phyloP scores from a whole-genome alignment of 2,888 invertebrate species.

The Drosophila anomelani region DNA sequence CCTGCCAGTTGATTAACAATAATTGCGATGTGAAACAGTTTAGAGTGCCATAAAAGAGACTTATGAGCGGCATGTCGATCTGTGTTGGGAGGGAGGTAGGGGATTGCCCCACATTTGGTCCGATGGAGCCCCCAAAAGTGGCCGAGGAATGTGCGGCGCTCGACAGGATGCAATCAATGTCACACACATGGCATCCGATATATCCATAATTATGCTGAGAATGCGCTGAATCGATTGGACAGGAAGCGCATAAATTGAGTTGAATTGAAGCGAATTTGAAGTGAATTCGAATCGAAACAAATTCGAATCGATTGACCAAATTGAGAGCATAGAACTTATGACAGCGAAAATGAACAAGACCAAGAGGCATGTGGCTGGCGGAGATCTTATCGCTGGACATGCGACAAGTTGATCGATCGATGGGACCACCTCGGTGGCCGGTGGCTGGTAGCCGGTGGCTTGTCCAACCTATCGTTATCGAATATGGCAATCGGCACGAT shows the following conservation, averaged over 20 bases:
- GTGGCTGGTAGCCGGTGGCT: slow-evolving; percentile 8
- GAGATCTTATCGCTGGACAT: slow-evolving; percentile 48
- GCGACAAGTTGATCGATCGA: slow-evolving; percentile 41
- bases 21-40: slow-evolving; percentile 56
- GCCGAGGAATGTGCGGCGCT: slow-evolving; percentile 22
- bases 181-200: slow-evolving; percentile 28
- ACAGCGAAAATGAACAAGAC: slow-evolving; percentile 28
- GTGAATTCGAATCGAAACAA: neutral
- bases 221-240: slow-evolving; percentile 59
- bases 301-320: slow-evolving; percentile 10
- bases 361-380: neutral
- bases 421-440: slow-evolving; percentile 32
- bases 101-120: slow-evolving; percentile 36
- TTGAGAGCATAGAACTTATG: slow-evolving; percentile 54
- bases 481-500: slow-evolving; percentile 38
- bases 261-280: slow-evolving; percentile 1
- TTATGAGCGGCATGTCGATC: slow-evolving; percentile 25
- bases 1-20: slow-evolving; percentile 48
- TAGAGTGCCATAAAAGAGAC: slow-evolving; percentile 59
- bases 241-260: slow-evolving; percentile 65
- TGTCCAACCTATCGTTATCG: slow-evolving; percentile 42
- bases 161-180: slow-evolving; percentile 67
- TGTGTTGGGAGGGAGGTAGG: neutral
- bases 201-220: slow-evolving; percentile 34
- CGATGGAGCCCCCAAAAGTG: slow-evolving; percentile 21